Evolutionary conservation across 2,797 vertebrate species (phyloP), one percentile per base, ranked within the genome.

Genomic region (Parambassis ranga): DNA sequence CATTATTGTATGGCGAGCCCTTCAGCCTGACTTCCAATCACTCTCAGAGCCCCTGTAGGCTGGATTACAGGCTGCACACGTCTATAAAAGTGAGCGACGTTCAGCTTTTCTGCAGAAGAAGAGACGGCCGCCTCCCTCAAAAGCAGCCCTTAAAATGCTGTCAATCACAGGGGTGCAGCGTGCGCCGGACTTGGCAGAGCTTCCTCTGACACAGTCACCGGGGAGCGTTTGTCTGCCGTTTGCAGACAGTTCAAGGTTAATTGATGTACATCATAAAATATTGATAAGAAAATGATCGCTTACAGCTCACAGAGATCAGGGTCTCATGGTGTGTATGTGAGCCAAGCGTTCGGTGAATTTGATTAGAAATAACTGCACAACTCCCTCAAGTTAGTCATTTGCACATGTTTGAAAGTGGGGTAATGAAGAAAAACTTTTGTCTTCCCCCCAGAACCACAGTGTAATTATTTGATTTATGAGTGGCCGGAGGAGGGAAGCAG

Each of bases 171-270:
- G 64, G 3, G 53, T 41, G 14, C 27, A 5, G 66, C 50, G 65
- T 23, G 3, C 11, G 48, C 46, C 36, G 71, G 73, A 73, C 71
- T 43, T 68, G 75, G 71, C 74, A 56, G 74, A 43, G 57, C 49
- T 63, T 63, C 59, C 61, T 73, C 58, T 81, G 71, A 69, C 76
- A 46, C 27, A 14, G 36, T 77, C 84, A 51, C 71, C 35, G 1
- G 79, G 75, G 81, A 86, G 52, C 51, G 20, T 87, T 89, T 82
- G 75, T 72, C 79, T 85, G 63, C 58, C 3, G 14, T 56, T 80
- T 15, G 8, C 82, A 81, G 80, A 84, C 87, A 83, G 82, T 88
- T 86, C 85, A 89, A 90, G 85, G 89, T 89, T 86, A 90, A 90
- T 87, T 82, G 66, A 87, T 86, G 81, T 84, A 81, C 77, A 65